Evolutionary conservation across 2,888 invertebrate species (phyloP).

Genomic region (Buathra laborator): DNA sequence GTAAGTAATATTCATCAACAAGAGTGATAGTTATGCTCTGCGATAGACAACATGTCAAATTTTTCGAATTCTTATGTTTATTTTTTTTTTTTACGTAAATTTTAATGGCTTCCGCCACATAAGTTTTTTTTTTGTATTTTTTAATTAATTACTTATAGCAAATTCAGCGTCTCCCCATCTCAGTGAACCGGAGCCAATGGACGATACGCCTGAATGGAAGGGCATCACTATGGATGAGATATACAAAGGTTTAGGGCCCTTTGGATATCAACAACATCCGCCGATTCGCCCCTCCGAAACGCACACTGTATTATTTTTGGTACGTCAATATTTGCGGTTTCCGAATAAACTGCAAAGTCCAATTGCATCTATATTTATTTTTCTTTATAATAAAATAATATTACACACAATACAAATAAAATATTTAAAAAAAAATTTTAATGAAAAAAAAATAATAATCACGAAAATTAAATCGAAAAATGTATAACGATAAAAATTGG

Average conservation of each 20-base stretch:
- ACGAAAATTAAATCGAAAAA: no score
- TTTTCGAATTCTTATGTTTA: not conserved
- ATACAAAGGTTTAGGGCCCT: conserved; percentile 84
- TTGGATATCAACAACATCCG: conserved; percentile 85
- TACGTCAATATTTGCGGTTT: conserved; percentile 67
- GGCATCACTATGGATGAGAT: conserved; percentile 85
- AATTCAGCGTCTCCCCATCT: conserved; percentile 70
- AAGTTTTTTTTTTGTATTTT: conserved; percentile 20
- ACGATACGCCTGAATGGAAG: conserved; percentile 83
- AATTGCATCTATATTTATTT: no score
- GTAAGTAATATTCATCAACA: conserved; percentile 68
- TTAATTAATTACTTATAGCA: conserved; percentile 67
- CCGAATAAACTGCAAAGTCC: no score
- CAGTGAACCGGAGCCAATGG: conserved; percentile 76
- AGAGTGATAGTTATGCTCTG: not conserved
- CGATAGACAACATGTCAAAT: not conserved
- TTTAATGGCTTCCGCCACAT: not conserved
- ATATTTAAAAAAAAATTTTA: no score
- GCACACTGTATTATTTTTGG: conserved; percentile 89
- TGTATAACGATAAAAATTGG: no score
- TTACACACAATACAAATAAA: no score
- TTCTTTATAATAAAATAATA: no score
- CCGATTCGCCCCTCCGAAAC: conserved; percentile 88
- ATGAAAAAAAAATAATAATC: no score
- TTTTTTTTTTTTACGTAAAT: not conserved